These are phyloP conservation scores for Aphis craccivora DNA, from an alignment of 1,140 invertebrate genomes.

Conservation along the genomic window DNA sequence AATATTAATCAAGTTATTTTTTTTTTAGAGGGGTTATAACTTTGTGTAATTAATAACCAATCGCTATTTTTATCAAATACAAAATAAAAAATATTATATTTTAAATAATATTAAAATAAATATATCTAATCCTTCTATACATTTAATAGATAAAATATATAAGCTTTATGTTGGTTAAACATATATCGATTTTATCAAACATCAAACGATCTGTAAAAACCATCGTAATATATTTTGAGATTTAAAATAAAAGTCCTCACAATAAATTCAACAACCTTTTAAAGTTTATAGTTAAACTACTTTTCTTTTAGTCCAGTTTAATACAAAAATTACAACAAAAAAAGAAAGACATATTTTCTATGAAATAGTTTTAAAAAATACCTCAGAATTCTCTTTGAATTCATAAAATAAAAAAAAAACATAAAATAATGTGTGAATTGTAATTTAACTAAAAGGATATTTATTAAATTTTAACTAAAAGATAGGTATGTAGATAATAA, in stretches of 20 bases:
- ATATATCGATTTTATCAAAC: background rate
- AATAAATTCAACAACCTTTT: background rate
- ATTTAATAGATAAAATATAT: background rate
- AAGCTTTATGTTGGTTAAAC: background rate
- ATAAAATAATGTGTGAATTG: background rate
- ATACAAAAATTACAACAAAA: background rate
- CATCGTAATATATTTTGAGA: background rate
- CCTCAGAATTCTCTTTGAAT: background rate
- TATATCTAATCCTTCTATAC: background rate
- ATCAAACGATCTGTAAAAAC: background rate
- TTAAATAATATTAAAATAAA: background rate
- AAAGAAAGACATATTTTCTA: background rate
- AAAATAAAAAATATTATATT: background rate
- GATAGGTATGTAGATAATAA: background rate
- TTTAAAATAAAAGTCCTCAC: background rate
- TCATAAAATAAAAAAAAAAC: too few relatives aligned
- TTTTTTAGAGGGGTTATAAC: background rate
- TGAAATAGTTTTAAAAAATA: background rate
- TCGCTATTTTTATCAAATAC: background rate
- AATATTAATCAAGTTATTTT: background rate
- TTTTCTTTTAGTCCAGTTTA: background rate
- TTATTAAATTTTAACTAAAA: background rate
- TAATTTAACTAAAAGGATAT: conserved; percentile 2
- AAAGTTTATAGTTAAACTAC: background rate
- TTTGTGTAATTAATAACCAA: background rate